Evolutionary conservation across 2,797 vertebrate genomes (phyloP).

Genomic region (Gambusia yucatana): DNA sequence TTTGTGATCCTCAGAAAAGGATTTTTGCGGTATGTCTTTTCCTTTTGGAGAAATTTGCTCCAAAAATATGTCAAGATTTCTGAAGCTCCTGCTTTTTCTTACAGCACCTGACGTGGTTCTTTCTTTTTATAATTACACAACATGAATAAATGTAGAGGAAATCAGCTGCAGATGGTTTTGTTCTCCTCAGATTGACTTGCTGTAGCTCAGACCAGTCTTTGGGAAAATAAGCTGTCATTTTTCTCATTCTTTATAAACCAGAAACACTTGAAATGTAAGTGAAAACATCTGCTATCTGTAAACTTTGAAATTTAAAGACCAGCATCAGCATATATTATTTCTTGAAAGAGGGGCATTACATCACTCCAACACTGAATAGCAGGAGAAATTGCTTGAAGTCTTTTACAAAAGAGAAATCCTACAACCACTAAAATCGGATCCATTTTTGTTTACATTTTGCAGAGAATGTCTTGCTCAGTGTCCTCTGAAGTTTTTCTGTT

Average conservation of each 20-base stretch:
- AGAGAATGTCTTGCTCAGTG: too few relatives aligned
- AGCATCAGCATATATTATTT: background rate
- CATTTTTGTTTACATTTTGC: too few relatives aligned
- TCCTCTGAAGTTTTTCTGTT: too few relatives aligned
- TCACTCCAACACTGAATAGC: background rate
- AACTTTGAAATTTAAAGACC: background rate
- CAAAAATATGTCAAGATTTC: conserved; percentile 1
- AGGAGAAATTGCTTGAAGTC: background rate
- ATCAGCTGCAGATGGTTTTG: conserved; percentile 11
- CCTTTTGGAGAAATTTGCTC: conserved; percentile 5
- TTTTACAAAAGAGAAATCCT: too few relatives aligned
- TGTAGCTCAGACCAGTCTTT: background rate
- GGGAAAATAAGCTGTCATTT: background rate
- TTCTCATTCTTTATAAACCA: conserved; percentile 2
- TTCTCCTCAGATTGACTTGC: conserved; percentile 6
- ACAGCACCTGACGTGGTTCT: background rate
- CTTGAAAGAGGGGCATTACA: background rate
- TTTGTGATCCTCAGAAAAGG: background rate
- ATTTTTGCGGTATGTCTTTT: background rate
- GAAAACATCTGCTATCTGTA: conserved; percentile 1
- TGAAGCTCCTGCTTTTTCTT: background rate
- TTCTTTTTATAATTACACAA: background rate
- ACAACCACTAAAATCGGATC: too few relatives aligned
- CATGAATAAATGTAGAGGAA: background rate
- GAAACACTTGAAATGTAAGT: background rate